phyloP scores from a whole-genome alignment of 1,140 invertebrate genomes.

The Drosophila athabasca region DNA sequence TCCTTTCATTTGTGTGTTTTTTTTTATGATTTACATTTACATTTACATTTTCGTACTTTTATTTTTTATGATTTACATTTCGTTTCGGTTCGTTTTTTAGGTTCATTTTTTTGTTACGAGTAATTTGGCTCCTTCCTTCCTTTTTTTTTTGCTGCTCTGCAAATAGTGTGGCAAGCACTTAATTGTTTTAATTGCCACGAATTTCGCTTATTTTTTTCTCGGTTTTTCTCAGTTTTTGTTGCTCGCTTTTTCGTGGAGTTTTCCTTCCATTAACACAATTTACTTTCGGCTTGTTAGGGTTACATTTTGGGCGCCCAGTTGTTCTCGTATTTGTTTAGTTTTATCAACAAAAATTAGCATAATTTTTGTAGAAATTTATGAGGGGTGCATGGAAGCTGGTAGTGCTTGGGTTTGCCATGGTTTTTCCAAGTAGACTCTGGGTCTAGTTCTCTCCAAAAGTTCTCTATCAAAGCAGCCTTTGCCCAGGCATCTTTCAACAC shows the following conservation, averaged over 20 bases:
- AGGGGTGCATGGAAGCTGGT: background rate
- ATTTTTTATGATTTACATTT: slow-evolving; percentile 77
- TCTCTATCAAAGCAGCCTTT: no score
- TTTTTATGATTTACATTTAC: slow-evolving; percentile 79
- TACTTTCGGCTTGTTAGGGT: slow-evolving; percentile 54
- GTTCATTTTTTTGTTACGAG: slow-evolving; percentile 41
- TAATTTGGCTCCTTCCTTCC: slow-evolving; percentile 11
- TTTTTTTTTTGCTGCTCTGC: slow-evolving; percentile 38
- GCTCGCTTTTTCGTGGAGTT: slow-evolving; percentile 6
- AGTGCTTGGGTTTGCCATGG: no score
- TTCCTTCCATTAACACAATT: slow-evolving; percentile 73
- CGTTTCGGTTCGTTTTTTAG: slow-evolving; percentile 54
- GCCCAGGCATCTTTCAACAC: no score
- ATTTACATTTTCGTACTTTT: slow-evolving; percentile 54
- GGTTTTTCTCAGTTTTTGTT: no score
- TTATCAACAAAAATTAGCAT: slow-evolving; percentile 44
- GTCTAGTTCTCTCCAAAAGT: no score
- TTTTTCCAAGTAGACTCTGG: no score
- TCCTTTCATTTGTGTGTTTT: slow-evolving; percentile 53
- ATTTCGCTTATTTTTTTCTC: slow-evolving; percentile 21
- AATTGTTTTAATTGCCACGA: slow-evolving; percentile 72
- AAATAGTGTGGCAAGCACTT: slow-evolving; percentile 71
- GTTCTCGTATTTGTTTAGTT: slow-evolving; percentile 64
- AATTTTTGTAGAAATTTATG: slow-evolving; percentile 15
- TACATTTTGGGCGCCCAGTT: background rate